phyloP scores from a whole-genome alignment of 2,888 invertebrate species.

The Hemistola chrysoprasaria region DNA sequence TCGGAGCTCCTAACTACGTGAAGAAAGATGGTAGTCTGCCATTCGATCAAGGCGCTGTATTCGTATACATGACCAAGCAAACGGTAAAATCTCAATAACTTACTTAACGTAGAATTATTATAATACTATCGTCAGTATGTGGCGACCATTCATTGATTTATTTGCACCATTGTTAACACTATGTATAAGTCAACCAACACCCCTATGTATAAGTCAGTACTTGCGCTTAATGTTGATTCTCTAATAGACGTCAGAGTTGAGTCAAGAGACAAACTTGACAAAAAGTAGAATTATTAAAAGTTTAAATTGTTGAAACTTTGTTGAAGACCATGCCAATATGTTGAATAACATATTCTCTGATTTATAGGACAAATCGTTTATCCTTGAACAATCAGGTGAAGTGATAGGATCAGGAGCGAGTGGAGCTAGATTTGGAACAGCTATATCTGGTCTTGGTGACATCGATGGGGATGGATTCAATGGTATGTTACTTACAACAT shows the following conservation, averaged over 20 bases:
- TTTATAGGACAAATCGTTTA: slow-evolving; percentile 47
- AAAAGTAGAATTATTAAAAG: too few relatives aligned
- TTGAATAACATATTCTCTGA: neutral
- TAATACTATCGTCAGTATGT: too few relatives aligned
- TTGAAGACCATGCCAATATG: too few relatives aligned
- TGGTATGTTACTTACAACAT: slow-evolving; percentile 67
- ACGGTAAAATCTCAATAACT: slow-evolving; percentile 41
- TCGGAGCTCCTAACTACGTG: slow-evolving; percentile 83
- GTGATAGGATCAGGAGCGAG: slow-evolving; percentile 58
- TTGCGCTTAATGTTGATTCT: too few relatives aligned
- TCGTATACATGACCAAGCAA: slow-evolving; percentile 71
- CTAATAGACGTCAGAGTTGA: too few relatives aligned
- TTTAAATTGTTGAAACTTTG: too few relatives aligned
- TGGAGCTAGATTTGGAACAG: slow-evolving; percentile 83
- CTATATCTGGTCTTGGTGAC: slow-evolving; percentile 84
- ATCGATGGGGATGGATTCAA: slow-evolving; percentile 84
- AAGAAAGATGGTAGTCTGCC: slow-evolving; percentile 50
- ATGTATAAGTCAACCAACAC: too few relatives aligned
- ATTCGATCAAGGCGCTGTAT: slow-evolving; percentile 84
- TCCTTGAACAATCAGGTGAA: slow-evolving; percentile 43
- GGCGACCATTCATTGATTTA: too few relatives aligned
- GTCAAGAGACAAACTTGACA: too few relatives aligned
- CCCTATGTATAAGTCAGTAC: too few relatives aligned
- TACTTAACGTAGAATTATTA: too few relatives aligned
- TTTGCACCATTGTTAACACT: too few relatives aligned